A percentile compares a stretch with the other conserved stretches of the same genome.
These are phyloP conservation scores for Chauna torquata DNA, from an alignment of 2,113 vertebrate genomes.

Conservation along the genomic window DNA sequence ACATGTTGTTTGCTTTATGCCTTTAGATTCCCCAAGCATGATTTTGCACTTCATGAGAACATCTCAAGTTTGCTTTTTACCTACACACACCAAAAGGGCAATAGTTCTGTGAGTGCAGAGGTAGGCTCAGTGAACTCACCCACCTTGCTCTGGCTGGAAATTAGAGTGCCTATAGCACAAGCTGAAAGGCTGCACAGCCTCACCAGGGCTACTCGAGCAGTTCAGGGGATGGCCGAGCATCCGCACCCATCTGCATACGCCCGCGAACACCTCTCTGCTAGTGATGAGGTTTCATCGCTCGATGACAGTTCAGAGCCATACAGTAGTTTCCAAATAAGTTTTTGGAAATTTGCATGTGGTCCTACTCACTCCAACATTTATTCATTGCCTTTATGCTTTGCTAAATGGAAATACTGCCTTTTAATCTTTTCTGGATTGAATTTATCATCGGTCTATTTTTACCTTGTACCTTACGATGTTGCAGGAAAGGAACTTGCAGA, in stretches of 20 bases:
- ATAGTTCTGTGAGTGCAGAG: rapidly evolving
- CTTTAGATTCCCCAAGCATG: not conserved
- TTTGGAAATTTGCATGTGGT: not conserved
- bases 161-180: not conserved
- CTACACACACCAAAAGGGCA: not conserved
- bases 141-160: not conserved
- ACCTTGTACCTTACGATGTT: not conserved
- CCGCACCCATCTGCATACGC: not conserved
- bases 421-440: too few relatives aligned
- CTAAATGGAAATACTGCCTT: too few relatives aligned
- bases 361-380: not conserved
- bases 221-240: rapidly evolving
- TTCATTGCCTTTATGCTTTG: not conserved
- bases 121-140: not conserved
- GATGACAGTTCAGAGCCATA: not conserved
- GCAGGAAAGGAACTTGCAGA: not conserved
- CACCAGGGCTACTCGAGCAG: not conserved
- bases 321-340: not conserved
- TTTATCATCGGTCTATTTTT: too few relatives aligned
- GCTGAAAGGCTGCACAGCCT: not conserved
- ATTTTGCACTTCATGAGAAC: not conserved
- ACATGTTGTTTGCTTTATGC: not conserved
- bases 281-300: not conserved
- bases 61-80: not conserved
- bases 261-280: not conserved